Percentiles rank a stretch among this genome's conserved stretches.
Evolutionary conservation across 2,888 invertebrate genomes (phyloP).

Genomic region (Stenodera caucasica): DNA sequence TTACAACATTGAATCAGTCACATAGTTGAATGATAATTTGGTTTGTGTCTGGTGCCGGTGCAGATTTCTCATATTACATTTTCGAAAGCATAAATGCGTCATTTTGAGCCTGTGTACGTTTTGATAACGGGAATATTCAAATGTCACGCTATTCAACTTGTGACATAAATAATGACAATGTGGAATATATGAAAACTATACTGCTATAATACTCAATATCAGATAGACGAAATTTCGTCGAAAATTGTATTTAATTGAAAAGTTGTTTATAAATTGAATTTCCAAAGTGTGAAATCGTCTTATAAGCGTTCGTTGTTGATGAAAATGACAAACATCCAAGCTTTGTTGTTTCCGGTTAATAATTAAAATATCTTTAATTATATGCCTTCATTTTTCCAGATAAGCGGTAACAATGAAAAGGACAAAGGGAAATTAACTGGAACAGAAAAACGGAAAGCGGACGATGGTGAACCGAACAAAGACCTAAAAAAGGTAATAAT

Average conservation of each 20-base stretch:
- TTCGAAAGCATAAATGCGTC: slow-evolving; percentile 5
- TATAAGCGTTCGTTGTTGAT: slow-evolving; percentile 9
- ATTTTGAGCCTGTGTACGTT: slow-evolving; percentile 1
- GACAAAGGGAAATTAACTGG: slow-evolving; percentile 68
- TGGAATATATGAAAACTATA: background rate
- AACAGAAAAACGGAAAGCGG: slow-evolving; percentile 81
- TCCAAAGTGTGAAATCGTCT: slow-evolving; percentile 24
- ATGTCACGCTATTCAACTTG: background rate
- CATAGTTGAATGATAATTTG: slow-evolving; percentile 8
- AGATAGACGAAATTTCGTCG: background rate
- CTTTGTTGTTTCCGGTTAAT: slow-evolving; percentile 22
- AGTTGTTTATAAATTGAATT: slow-evolving; percentile 25
- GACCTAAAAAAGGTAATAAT: slow-evolving; percentile 89
- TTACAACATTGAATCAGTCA: background rate
- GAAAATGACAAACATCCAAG: slow-evolving; percentile 10
- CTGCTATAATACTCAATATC: background rate
- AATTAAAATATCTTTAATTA: slow-evolving; percentile 26
- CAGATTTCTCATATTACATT: slow-evolving; percentile 10
- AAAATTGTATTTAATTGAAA: slow-evolving; percentile 28
- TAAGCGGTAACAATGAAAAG: slow-evolving; percentile 58
- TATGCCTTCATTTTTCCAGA: slow-evolving; percentile 54
- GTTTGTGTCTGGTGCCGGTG: slow-evolving; percentile 1
- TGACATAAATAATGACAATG: background rate
- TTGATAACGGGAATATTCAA: slow-evolving; percentile 2
- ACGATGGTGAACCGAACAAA: slow-evolving; percentile 78